These are phyloP conservation scores for Ectemnius cavifrons DNA, from an alignment of 2,888 invertebrate genomes.

Conservation along the genomic window DNA sequence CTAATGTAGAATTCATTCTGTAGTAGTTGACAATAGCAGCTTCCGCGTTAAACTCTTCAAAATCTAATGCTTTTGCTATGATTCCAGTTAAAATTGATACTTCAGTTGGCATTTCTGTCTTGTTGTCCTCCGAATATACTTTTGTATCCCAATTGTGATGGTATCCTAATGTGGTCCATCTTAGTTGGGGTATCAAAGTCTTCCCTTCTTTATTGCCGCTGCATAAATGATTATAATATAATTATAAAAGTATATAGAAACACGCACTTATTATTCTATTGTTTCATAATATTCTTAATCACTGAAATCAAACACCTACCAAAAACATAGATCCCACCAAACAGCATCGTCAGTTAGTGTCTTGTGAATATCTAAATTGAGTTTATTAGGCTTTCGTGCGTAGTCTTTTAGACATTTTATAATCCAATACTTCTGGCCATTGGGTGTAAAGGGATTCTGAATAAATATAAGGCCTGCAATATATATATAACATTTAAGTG, in stretches of 20 bases:
- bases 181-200: constrained; percentile 80
- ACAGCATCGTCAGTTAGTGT: constrained; percentile 77
- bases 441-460: constrained; percentile 88
- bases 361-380: constrained; percentile 83
- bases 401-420: constrained; percentile 87
- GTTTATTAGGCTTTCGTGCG: constrained; percentile 85
- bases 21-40: constrained; percentile 99
- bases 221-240: constrained; percentile 16
- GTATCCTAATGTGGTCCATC: constrained; percentile 98
- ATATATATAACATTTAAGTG: background rate
- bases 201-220: constrained; percentile 56
- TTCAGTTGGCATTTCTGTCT: constrained; percentile 86
- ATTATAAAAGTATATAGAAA: constrained; percentile 7
- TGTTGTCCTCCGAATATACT: constrained; percentile 86
- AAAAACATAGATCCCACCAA: constrained; percentile 84
- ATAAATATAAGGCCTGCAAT: constrained; percentile 86
- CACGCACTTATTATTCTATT: background rate
- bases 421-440: constrained; percentile 92
- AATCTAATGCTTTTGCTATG: constrained; percentile 82
- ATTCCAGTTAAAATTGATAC: constrained; percentile 83
- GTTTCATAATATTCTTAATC: background rate
- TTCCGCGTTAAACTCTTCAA: constrained; percentile 85
- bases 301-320: constrained; percentile 65
- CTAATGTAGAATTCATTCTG: constrained; percentile 93
- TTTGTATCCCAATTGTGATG: constrained; percentile 99